A percentile compares a stretch with the other conserved stretches of the same genome.
phyloP scores from a whole-genome alignment of 2,888 invertebrate genomes.

The Rhagonycha lutea region DNA sequence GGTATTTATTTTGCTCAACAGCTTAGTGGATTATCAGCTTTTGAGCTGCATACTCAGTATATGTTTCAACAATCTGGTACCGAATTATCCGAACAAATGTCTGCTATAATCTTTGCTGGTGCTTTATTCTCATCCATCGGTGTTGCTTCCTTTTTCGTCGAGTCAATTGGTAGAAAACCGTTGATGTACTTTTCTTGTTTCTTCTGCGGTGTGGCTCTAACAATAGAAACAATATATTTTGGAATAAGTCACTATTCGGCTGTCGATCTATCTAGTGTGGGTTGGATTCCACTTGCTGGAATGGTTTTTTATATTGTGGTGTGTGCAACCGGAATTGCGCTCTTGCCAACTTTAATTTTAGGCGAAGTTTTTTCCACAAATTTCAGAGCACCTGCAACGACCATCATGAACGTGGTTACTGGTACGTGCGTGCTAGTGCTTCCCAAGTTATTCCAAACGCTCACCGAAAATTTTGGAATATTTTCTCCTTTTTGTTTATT shows the following conservation, averaged over 20 bases:
- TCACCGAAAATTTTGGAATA: conserved; percentile 42
- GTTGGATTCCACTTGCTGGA: conserved; percentile 45
- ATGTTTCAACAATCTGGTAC: conserved; percentile 48
- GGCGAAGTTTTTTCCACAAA: conserved; percentile 45
- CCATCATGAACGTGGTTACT: conserved; percentile 39
- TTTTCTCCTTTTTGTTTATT: conserved; percentile 46
- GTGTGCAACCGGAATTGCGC: conserved; percentile 36
- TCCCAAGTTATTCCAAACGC: conserved; percentile 44
- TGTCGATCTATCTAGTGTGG: conserved; percentile 24
- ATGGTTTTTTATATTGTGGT: conserved; percentile 39
- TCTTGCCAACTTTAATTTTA: conserved; percentile 44
- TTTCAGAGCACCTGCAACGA: conserved; percentile 44
- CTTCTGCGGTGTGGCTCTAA: conserved; percentile 36
- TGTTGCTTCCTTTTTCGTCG: conserved; percentile 37
- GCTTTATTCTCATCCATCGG: conserved; percentile 22
- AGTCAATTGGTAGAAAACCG: conserved; percentile 42
- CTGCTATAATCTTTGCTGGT: conserved; percentile 42
- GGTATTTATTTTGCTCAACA: conserved; percentile 43
- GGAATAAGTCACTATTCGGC: conserved; percentile 31
- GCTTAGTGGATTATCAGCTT: conserved; percentile 43
- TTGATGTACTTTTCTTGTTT: conserved; percentile 41
- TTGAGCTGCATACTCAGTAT: conserved; percentile 42
- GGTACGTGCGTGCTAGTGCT: conserved; percentile 35
- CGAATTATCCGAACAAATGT: conserved; percentile 40
- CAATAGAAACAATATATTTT: conserved; percentile 40